Percentiles rank a stretch among this genome's conserved stretches.
Evolutionary conservation across 64 coral and sea anemone genomes (phyloP).

Genomic region (Hydrozoanthus tunicans): DNA sequence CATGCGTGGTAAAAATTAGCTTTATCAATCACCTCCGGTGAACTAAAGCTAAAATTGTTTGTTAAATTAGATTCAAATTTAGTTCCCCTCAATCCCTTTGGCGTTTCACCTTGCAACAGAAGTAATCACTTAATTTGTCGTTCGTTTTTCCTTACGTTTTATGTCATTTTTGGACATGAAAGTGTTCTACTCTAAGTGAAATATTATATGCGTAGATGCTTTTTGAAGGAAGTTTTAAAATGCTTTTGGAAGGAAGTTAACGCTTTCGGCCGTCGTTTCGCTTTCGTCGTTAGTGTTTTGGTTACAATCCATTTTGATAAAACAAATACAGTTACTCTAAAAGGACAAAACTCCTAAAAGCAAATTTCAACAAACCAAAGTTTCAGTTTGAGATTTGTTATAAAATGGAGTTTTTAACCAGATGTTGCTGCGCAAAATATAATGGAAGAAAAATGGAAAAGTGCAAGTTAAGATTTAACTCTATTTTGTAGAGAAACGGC

Average conservation of each 20-base stretch:
- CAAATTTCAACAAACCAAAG: not conserved
- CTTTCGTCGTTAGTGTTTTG: not conserved
- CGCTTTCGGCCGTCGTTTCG: not conserved
- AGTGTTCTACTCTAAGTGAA: not conserved
- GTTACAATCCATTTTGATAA: not conserved
- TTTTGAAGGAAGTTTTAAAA: not conserved
- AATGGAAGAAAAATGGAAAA: constrained; percentile 52
- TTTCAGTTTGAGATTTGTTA: not conserved
- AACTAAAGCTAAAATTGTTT: not conserved
- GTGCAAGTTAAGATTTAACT: constrained; percentile 60
- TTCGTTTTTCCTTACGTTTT: constrained; percentile 53
- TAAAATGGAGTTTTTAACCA: constrained; percentile 17
- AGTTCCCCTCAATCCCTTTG: constrained; percentile 18
- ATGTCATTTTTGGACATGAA: constrained; percentile 28
- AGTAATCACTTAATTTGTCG: constrained; percentile 42
- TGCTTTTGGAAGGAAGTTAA: not conserved
- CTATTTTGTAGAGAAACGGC: constrained; percentile 31
- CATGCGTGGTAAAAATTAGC: constrained; percentile 18
- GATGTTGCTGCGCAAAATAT: constrained; percentile 18
- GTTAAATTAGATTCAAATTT: constrained; percentile 40
- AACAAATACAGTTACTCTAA: not conserved
- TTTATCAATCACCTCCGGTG: not conserved
- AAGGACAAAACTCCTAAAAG: not conserved
- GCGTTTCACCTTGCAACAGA: constrained; percentile 22
- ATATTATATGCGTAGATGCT: not conserved